A percentile compares a stretch with the other conserved stretches of the same genome.
phyloP scores from a whole-genome alignment of 2,797 vertebrate genomes.

The Sparidentex hasta region DNA sequence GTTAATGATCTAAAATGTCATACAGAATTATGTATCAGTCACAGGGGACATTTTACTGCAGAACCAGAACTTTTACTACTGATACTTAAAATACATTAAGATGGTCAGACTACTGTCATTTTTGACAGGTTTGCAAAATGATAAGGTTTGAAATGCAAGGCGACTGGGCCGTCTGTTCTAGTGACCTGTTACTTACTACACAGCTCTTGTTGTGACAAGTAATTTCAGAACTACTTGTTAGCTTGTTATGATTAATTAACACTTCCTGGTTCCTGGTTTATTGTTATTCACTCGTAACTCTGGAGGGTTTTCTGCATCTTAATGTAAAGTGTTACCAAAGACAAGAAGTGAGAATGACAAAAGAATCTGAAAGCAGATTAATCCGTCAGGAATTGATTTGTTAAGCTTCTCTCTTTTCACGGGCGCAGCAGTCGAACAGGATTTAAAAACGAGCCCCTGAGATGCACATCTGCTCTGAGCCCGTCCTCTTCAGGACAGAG shows the following conservation, averaged over 20 bases:
- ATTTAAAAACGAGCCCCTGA: conserved; percentile 73
- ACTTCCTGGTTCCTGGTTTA: neutral
- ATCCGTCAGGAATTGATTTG: conserved; percentile 80
- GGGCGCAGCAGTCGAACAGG: conserved; percentile 77
- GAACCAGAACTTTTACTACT: too few relatives aligned
- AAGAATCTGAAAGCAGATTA: conserved; percentile 78
- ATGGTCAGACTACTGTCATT: too few relatives aligned
- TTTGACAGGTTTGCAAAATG: too few relatives aligned
- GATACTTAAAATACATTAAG: too few relatives aligned
- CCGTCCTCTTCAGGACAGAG: conserved; percentile 54
- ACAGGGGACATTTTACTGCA: too few relatives aligned
- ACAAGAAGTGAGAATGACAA: conserved; percentile 70
- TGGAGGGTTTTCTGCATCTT: conserved; percentile 24
- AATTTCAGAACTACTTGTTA: conserved; percentile 10
- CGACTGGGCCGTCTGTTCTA: neutral
- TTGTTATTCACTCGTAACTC: conserved; percentile 20
- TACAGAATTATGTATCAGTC: too few relatives aligned
- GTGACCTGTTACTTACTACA: neutral
- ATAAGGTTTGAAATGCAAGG: too few relatives aligned
- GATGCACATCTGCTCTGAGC: conserved; percentile 76
- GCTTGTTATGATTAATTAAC: conserved; percentile 20
- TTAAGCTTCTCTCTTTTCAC: conserved; percentile 81
- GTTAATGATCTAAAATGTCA: too few relatives aligned
- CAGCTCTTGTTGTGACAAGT: neutral
- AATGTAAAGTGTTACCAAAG: conserved; percentile 50